These are phyloP conservation scores for Aleiodes leptofemur DNA, from an alignment of 2,888 invertebrate species.

Conservation along the genomic window DNA sequence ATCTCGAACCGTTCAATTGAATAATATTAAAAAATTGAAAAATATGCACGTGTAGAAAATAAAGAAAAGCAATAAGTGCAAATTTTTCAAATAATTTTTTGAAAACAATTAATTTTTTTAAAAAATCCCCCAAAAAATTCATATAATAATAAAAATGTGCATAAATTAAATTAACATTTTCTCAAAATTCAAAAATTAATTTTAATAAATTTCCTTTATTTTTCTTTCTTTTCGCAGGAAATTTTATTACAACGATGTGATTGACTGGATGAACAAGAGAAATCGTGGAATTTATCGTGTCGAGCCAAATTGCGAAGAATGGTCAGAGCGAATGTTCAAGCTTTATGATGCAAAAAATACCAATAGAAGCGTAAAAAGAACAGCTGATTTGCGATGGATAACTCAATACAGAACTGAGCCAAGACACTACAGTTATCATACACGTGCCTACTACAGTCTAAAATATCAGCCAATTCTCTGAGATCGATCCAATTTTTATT, in stretches of 20 bases:
- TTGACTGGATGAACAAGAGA: constrained; percentile 87
- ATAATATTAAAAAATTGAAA: no score
- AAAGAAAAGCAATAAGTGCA: no score
- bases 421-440: constrained; percentile 73
- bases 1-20: no score
- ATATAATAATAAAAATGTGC: no score
- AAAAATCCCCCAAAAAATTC: neutral
- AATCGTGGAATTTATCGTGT: constrained; percentile 83
- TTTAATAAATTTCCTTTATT: neutral
- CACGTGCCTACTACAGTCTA: constrained; percentile 73
- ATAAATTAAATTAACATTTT: no score
- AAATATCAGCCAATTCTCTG: constrained; percentile 71
- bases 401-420: constrained; percentile 64
- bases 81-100: no score
- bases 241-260: constrained; percentile 91
- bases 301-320: constrained; percentile 87
- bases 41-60: no score
- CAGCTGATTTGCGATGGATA: constrained; percentile 69
- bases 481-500: constrained; percentile 41
- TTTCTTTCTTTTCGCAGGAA: constrained; percentile 74
- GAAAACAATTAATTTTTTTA: no score
- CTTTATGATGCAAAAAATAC: constrained; percentile 77
- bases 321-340: constrained; percentile 89
- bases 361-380: constrained; percentile 66
- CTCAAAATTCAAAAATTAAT: no score